Percentiles rank a stretch among this genome's conserved stretches.
Conservation (phyloP, 1,140 invertebrate species). For the Drosophila ficusphila region DNA sequence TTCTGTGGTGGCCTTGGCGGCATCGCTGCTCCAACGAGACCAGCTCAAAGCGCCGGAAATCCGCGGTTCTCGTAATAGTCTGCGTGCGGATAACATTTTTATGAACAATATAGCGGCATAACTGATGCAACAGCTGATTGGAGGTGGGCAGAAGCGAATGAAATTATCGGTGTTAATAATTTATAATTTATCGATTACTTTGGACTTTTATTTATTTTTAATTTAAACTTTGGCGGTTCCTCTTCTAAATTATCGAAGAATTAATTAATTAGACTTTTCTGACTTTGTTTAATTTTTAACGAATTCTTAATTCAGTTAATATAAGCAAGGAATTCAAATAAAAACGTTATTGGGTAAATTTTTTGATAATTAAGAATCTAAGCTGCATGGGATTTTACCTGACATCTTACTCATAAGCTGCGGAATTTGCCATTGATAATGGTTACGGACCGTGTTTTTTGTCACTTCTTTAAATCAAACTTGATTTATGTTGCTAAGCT, state of each 20-base stretch:
- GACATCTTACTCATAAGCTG: background rate
- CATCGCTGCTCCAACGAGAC: conserved; percentile 66
- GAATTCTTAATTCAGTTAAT: too few species aligned
- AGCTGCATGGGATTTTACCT: background rate
- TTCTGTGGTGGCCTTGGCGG: conserved; percentile 23
- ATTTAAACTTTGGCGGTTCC: background rate
- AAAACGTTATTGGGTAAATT: too few species aligned
- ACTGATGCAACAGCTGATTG: conserved; percentile 22
- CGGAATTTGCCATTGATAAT: background rate
- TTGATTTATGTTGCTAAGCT: conserved; percentile 65
- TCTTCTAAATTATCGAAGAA: too few species aligned
- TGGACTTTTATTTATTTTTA: too few species aligned
- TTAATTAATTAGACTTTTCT: too few species aligned
- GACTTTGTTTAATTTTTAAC: too few species aligned
- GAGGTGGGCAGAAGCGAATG: background rate
- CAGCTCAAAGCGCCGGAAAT: conserved; percentile 41
- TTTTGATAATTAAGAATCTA: too few species aligned
- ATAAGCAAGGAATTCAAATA: too few species aligned
- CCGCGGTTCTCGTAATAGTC: conserved; percentile 34
- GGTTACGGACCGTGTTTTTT: background rate
- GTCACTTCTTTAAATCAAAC: background rate
- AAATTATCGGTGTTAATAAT: too few species aligned
- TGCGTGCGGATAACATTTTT: conserved; percentile 34
- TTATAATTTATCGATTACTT: background rate
- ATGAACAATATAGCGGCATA: background rate